Base-by-base conservation (phyloP, 2,888 invertebrate genomes). In the Amiota mariae region DNA sequence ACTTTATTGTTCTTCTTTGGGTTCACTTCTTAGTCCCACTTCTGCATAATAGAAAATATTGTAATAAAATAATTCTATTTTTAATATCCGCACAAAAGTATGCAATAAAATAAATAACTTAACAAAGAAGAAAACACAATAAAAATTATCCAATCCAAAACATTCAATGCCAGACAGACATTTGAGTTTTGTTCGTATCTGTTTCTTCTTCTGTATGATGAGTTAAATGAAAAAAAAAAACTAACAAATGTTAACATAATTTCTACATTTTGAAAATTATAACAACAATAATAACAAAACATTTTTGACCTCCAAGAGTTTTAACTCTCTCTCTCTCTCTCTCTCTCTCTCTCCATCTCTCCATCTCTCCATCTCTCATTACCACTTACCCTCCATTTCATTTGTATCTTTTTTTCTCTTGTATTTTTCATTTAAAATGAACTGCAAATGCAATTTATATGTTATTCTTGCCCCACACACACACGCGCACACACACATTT, bases 391-490 rank as follows among this genome's bases (percentile, higher is more conserved):
- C 36, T 4, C 36, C 36, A 36, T 6, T 36, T 6, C 6, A 36
- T 36, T 36, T 36, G 36, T 36, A 36, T 6, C 2, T 36, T 6
- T 36, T 36, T 6, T 36, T 2, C 6, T 36, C 8, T 36, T 36
- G 24, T 24, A 24, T 36, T 36, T 36, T 36, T 36, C 36, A 36
- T 36, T 36, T 36, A 24, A 68, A 68, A 68, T 68, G 67, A 36
- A 54, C 67, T 68, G 67, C 67, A 68, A 68, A 68, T 68, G 67
- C 67, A 68, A 68, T 68, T 68, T 68, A 47, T 54, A 20, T 59
- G n/a, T 57, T 59, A 59, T 20, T 54, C 54, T 15, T 12, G 1
- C 54, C 54, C 54, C 15, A 3, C 59, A 59, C 59, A 20, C 1
- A 15, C 57, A 57, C 1, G 6, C 57, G 2, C n/a, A 11, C 1